Percentiles rank a stretch among this genome's conserved stretches.
Conservation (phyloP, 2,888 invertebrate genomes). For the Hyles lineata region DNA sequence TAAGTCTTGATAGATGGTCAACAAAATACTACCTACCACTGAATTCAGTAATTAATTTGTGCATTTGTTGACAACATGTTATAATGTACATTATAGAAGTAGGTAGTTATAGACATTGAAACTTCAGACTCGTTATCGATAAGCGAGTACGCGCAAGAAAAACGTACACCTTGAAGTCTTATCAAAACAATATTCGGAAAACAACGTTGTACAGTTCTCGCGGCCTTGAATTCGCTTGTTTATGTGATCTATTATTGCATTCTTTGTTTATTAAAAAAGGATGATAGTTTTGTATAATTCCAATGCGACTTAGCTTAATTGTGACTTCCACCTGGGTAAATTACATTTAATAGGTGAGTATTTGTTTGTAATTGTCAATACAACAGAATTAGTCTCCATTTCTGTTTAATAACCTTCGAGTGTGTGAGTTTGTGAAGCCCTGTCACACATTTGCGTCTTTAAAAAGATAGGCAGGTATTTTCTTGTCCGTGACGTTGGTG, state of each 20-base stretch:
- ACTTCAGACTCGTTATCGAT: conserved; percentile 53
- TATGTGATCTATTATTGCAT: conserved; percentile 48
- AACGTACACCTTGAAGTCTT: conserved; percentile 64
- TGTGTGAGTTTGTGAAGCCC: too few species aligned
- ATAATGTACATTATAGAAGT: not conserved
- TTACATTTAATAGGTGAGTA: not conserved
- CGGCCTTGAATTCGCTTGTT: conserved; percentile 62
- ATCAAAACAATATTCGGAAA: conserved; percentile 73
- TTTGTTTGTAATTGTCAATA: not conserved
- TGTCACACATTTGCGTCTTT: too few species aligned
- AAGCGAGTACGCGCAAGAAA: conserved; percentile 51
- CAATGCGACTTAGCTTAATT: not conserved
- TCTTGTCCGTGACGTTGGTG: too few species aligned
- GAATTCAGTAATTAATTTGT: not conserved
- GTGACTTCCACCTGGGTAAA: not conserved
- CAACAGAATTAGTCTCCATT: not conserved
- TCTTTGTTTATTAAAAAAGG: conserved; percentile 38
- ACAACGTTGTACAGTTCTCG: conserved; percentile 59
- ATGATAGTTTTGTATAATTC: conserved; percentile 33
- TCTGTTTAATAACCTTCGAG: not conserved
- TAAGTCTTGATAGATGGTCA: too few species aligned
- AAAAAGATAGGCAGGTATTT: too few species aligned
- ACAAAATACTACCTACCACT: too few species aligned
- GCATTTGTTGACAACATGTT: not conserved
- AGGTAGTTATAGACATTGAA: conserved; percentile 38